These are phyloP conservation scores for Ommatoiulus sabulosus DNA, from an alignment of 2,888 invertebrate species.

Conservation along the genomic window DNA sequence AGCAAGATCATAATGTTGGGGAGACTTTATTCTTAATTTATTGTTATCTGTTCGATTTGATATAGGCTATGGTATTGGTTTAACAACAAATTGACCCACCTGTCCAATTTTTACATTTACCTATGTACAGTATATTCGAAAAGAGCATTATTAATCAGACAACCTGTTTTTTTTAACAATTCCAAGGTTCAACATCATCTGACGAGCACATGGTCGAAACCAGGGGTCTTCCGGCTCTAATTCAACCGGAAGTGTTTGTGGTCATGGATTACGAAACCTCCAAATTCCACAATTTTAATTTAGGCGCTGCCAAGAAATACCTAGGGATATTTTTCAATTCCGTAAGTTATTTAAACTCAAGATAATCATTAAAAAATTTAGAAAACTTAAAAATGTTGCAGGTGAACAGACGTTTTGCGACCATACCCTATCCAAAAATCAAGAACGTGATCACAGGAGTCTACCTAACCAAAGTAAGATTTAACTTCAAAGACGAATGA, in stretches of 20 bases:
- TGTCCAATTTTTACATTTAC: no score
- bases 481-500: neutral
- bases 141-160: no score
- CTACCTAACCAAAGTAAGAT: neutral
- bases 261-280: neutral
- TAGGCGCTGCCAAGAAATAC: neutral
- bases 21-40: neutral
- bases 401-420: constrained; percentile 61
- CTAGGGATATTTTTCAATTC: neutral
- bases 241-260: neutral
- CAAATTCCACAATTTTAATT: neutral
- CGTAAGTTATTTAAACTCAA: neutral
- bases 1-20: no score
- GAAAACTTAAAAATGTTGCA: neutral
- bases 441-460: constrained; percentile 56
- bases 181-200: neutral
- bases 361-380: neutral
- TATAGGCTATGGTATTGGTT: no score
- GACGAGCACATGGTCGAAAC: neutral
- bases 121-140: no score
- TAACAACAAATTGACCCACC: no score
- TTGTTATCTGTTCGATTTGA: no score
- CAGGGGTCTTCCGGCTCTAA: neutral
- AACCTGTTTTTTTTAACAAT: neutral
- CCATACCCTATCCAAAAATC: constrained; percentile 60